These are phyloP conservation scores for Cantharis lateralis DNA, from an alignment of 2,888 invertebrate genomes.

Conservation along the genomic window DNA sequence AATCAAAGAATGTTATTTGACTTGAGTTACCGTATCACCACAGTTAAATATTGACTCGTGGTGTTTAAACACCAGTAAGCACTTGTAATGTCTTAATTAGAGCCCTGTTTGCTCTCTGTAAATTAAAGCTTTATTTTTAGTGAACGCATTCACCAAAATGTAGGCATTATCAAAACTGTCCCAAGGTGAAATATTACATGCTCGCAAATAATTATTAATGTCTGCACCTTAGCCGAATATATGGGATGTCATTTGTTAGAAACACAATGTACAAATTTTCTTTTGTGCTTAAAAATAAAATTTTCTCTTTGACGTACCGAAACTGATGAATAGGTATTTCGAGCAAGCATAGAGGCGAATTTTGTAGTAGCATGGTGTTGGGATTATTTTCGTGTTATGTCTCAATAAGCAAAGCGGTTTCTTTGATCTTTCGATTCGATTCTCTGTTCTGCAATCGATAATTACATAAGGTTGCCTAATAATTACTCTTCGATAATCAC, in stretches of 20 bases:
- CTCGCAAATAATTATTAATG: background rate
- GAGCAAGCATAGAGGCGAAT: background rate
- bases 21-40: conserved; percentile 39
- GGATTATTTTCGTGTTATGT: conserved; percentile 44
- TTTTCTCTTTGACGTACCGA: conserved; percentile 10
- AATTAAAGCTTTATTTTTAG: background rate
- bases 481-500: background rate
- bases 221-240: conserved; percentile 9
- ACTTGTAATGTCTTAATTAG: conserved; percentile 42
- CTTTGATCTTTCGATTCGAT: conserved; percentile 46
- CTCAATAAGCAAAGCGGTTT: conserved; percentile 43
- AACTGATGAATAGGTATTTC: background rate
- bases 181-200: background rate
- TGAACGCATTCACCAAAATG: background rate
- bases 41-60: conserved; percentile 45
- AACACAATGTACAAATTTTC: conserved; percentile 21
- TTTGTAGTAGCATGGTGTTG: background rate
- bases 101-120: conserved; percentile 11
- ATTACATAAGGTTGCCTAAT: conserved; percentile 10
- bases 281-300: conserved; percentile 21
- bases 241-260: conserved; percentile 12
- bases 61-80: conserved; percentile 33
- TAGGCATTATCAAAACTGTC: background rate
- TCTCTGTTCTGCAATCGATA: conserved; percentile 43
- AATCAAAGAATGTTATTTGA: conserved; percentile 21